Evolutionary conservation across 2,888 invertebrate genomes (phyloP).

Genomic region (Muscina levida): DNA sequence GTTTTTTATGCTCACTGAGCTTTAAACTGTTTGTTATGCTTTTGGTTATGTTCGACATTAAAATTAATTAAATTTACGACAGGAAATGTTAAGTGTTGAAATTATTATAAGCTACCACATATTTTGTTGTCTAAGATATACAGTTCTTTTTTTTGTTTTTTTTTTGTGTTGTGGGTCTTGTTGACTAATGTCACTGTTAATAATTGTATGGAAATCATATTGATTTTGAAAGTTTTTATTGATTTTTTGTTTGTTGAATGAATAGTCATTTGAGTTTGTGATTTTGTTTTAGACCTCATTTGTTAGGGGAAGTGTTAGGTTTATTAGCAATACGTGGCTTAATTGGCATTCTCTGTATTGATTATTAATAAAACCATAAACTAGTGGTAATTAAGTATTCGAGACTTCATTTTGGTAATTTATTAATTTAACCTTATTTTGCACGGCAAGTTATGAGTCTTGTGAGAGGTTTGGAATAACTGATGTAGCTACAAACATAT

Average conservation of each 20-base stretch:
- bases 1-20: background rate
- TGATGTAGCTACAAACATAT: no score
- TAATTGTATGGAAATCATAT: slow-evolving; percentile 4
- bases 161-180: background rate
- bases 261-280: no score
- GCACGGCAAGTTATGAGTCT: slow-evolving; percentile 5
- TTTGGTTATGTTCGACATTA: slow-evolving; percentile 60
- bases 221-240: slow-evolving; percentile 45
- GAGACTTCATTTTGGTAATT: slow-evolving; percentile 40
- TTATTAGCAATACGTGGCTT: slow-evolving; percentile 58
- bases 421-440: slow-evolving; percentile 56
- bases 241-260: no score
- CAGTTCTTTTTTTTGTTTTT: slow-evolving; percentile 9
- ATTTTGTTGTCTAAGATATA: slow-evolving; percentile 6
- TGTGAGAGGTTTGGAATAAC: background rate
- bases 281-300: slow-evolving; percentile 36
- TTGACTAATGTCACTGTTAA: background rate
- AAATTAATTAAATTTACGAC: slow-evolving; percentile 74
- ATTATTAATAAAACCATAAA: background rate
- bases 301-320: slow-evolving; percentile 63
- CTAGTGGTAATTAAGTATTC: slow-evolving; percentile 32
- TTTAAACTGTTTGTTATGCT: slow-evolving; percentile 60
- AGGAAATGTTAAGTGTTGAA: slow-evolving; percentile 73
- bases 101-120: slow-evolving; percentile 48
- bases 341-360: slow-evolving; percentile 36